Evolutionary conservation across 2,113 vertebrate genomes (phyloP), one percentile per base, ranked within the genome.

Genomic region (Nymphicus hollandicus): DNA sequence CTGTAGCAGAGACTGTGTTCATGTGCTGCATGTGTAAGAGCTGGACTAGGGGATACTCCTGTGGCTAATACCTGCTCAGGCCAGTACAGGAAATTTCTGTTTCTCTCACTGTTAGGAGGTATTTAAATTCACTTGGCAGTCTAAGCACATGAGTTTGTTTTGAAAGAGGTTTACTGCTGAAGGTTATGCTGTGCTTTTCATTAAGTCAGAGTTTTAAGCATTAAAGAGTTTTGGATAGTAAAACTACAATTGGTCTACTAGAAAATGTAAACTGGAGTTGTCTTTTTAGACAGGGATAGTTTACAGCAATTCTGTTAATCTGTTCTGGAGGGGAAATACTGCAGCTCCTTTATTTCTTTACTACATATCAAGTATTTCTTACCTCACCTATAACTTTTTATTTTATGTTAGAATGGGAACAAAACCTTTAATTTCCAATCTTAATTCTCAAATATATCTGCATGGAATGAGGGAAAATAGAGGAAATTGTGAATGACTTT

Each of bases 41-140:
- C 64, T 31, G 46, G 78, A 17, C 71, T 16, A 16, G 33, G 39
- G 61, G 55, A 11, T 29, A 1, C 8, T 9, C 13, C 0, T 6
- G 50, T 7, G n/a, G 47, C 50, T 69, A 31, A 4, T 13, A 31
- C 37, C 39, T 58, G 41, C 73, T 86, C 69, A 6, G 13, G 17
- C 64, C 46, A 29, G 68, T 7, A 41, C 69, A 27, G 56, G 80
- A 55, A 69, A 85, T 79, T 69, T 53, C 68, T 81, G 33, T 27
- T 95, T 73, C 76, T 90, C 71, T 86, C 44, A 9, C 24, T 56
- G 41, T 43, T 91, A 78, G 50, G 50, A 81, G 87, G 69, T 85
- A 44, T 81, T 96, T 89, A 93, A 93, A 95, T 96, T 61, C 82
- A 94, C 64, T 95, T 95, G 90, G 81, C 91, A 97, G 90, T 96